Evolutionary conservation across 1,140 invertebrate genomes (phyloP), one percentile per base, ranked within the genome.

Genomic region (Cherax quadricarinatus): DNA sequence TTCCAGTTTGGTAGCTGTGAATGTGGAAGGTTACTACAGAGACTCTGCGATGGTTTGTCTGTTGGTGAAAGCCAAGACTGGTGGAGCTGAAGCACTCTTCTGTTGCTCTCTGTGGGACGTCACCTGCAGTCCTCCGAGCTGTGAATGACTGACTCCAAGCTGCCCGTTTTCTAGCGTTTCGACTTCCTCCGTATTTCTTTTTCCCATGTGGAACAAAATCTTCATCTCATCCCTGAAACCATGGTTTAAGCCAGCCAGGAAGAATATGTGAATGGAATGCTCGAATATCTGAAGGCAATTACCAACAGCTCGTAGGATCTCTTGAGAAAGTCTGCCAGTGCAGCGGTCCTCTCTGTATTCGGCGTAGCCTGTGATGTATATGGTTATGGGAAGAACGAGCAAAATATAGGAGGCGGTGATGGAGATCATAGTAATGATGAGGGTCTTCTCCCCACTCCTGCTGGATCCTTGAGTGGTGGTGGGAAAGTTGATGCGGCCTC

Each of bases 371-470:
- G 30, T 90, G 51, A 90, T 85, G 88, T 85, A 90, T 51, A 90
- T 30, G 21, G 57, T 84, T 70, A 90, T 90, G 62, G 88, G 88
- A n/a, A 90, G 60, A 21, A 82, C 85, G 81, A 90, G 30, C 3
- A 90, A 79, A 48, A 85, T 85, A 81, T 83, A 90, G 66, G 88
- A 85, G 62, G 66, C 81, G 21, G 88, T 90, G 81, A 90, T 90
- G 80, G 88, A 81, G 81, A 90, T 90, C 53, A 62, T 79, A 49
- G 75, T 90, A 82, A 73, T 78, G 49, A 90, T 30, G 18, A 90
- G 88, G 48, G 83, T 83, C 21, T 53, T 48, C 51, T 90, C 88
- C 3, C 66, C 62, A n/a, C 51, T 60, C 30, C 66, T 53, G n/a
- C 62, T 81, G 12, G 62, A 62, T 3, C 10, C 60, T 16, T 83